Evolutionary conservation across 2,888 invertebrate genomes (phyloP).

Genomic region (Villa cingulata): DNA sequence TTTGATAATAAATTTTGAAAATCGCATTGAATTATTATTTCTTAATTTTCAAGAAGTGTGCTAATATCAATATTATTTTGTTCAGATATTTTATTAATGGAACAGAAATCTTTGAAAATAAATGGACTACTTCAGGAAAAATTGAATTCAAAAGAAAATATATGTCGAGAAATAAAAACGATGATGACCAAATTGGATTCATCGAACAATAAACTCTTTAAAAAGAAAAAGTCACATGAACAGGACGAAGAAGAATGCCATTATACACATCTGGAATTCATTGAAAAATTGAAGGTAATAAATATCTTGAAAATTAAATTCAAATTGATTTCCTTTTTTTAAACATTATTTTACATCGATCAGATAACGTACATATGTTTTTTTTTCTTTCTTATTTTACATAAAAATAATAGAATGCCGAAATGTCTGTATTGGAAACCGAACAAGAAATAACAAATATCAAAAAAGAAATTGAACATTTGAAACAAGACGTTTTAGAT

Average conservation of each 20-base stretch:
- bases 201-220: conserved; percentile 43
- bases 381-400: not conserved
- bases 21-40: not conserved
- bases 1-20: too few species aligned
- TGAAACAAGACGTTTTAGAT: conserved; percentile 43
- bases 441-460: conserved; percentile 53
- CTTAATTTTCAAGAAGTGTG: too few species aligned
- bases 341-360: not conserved
- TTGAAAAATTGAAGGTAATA: conserved; percentile 39
- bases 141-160: conserved; percentile 40
- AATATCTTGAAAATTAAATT: not conserved
- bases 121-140: conserved; percentile 49
- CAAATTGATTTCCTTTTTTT: not conserved
- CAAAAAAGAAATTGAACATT: conserved; percentile 48
- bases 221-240: conserved; percentile 41
- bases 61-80: too few species aligned
- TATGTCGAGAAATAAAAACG: conserved; percentile 45
- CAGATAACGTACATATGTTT: not conserved
- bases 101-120: conserved; percentile 59
- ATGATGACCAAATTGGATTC: conserved; percentile 47
- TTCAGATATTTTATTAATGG: conserved; percentile 42
- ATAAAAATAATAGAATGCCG: conserved; percentile 43
- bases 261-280: conserved; percentile 39
- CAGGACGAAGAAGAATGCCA: conserved; percentile 43
- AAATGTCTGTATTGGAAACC: conserved; percentile 50